Conservation (phyloP, 2,888 invertebrate genomes). For the Sceliomorpha sp. region DNA sequence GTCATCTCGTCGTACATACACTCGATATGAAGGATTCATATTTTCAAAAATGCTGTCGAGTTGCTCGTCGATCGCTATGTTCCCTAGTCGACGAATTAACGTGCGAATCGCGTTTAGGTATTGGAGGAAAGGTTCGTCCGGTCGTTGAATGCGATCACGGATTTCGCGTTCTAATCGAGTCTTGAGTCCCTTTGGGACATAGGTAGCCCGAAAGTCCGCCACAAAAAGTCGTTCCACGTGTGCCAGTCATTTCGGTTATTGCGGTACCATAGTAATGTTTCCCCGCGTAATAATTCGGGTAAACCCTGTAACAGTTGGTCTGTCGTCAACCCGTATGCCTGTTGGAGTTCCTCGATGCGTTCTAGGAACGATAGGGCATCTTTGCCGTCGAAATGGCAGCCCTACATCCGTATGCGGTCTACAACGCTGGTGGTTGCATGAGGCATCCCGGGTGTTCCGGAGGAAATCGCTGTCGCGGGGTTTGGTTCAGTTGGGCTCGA, state of each 20-base stretch:
- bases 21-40: slow-evolving; percentile 7
- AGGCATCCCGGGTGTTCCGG: too few species aligned
- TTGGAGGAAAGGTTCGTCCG: neutral
- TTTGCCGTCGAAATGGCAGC: slow-evolving; percentile 15
- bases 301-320: neutral
- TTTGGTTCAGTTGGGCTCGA: too few species aligned
- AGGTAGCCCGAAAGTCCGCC: neutral
- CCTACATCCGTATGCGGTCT: too few species aligned
- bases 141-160: neutral
- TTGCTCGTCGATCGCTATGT: neutral
- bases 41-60: slow-evolving; percentile 3
- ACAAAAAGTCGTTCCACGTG: neutral
- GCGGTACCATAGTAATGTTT: slow-evolving; percentile 13
- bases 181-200: neutral
- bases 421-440: too few species aligned
- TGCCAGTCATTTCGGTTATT: neutral
- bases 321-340: neutral
- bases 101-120: slow-evolving; percentile 1
- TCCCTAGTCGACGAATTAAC: slow-evolving; percentile 9
- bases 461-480: too few species aligned
- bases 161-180: slow-evolving; percentile 3
- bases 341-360: slow-evolving; percentile 1
- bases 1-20: neutral
- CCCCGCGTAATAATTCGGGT: slow-evolving; percentile 10
- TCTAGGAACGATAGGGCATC: slow-evolving; percentile 8